These are phyloP conservation scores for Procavia capensis DNA, from an alignment of 2,113 vertebrate genomes.

Conservation along the genomic window DNA sequence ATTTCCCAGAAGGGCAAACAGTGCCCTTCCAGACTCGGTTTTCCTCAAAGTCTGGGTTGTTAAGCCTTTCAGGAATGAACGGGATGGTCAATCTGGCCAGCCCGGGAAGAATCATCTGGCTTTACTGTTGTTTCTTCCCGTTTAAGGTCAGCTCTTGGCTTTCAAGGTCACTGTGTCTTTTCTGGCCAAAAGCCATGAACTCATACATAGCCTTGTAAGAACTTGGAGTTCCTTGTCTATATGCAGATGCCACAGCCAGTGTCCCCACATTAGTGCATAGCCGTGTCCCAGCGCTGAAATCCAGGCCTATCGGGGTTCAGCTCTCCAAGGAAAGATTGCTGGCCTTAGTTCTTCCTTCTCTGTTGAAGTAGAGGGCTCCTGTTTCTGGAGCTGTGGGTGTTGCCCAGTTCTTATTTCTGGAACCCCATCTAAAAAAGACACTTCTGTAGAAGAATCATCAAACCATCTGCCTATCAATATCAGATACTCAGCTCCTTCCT, in stretches of 20 bases:
- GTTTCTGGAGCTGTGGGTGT: neutral
- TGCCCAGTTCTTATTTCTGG: neutral
- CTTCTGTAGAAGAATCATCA: neutral
- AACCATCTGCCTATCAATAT: neutral
- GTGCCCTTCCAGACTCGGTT: neutral
- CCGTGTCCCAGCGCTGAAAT: neutral
- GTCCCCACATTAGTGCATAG: fast-evolving
- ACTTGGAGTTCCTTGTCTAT: neutral
- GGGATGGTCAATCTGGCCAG: neutral
- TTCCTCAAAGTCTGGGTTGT: neutral
- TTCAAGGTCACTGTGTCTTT: neutral
- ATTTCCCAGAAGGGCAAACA: neutral
- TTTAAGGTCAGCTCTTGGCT: neutral
- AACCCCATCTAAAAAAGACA: neutral
- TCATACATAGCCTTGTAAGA: neutral
- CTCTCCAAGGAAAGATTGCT: neutral
- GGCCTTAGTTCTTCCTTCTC: neutral
- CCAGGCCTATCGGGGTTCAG: neutral
- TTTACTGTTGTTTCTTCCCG: neutral
- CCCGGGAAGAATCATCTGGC: neutral
- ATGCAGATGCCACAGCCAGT: neutral
- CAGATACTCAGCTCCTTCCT: neutral
- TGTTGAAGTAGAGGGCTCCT: neutral
- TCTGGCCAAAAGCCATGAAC: neutral
- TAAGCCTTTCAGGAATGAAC: neutral